Evolutionary conservation across 2,888 invertebrate genomes (phyloP), one percentile per base, ranked within the genome.

Genomic region (Chrysotoxum bicinctum): DNA sequence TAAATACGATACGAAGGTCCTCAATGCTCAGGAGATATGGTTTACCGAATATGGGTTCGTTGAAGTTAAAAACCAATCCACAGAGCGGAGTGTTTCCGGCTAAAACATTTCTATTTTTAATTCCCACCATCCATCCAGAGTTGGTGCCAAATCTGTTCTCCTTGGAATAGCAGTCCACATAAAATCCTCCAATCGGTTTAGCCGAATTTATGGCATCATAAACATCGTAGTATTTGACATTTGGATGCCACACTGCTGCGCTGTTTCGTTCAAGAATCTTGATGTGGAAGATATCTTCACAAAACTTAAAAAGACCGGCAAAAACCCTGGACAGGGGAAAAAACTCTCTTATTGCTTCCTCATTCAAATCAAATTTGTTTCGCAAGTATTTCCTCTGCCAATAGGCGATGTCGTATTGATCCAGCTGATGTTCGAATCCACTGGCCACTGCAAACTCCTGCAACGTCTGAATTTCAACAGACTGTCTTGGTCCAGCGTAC

Each of bases 361-460:
- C 96, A 88, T 96, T 94, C 87, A 95, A 94, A 70, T 94, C 93
- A 89, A 94, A 96, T 10, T 95, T 90, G 0, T 94, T 92, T 89
- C 93, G 93, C 87, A 94, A 93, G 87, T 97, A 96, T 90, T 96
- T 96, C 87, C 96, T 93, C 88, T 95, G 94, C 97, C 97, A 99
- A 90, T 96, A 99, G 1, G 96, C 94, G 56, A 98, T 93, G 91
- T 99, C 99, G 95, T 96, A 98, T 60, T 94, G 93, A 88, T 96
- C 94, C 23, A 98, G 91, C 68, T 93, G 93, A 8, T 93, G 93
- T 52, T 94, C 93, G 88, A 96, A 96, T 0, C 97, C 97, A 89
- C 95, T 93, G 68, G 95, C 94, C 1, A 89, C 89, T 0, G 97
- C 97, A 92, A 96, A 98, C 52, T 94, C 92, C 88, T 95, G 94